Percentiles rank a stretch among this genome's conserved stretches.
Conservation (phyloP, 2,888 invertebrate genomes). For the Nomada ferruginata region DNA sequence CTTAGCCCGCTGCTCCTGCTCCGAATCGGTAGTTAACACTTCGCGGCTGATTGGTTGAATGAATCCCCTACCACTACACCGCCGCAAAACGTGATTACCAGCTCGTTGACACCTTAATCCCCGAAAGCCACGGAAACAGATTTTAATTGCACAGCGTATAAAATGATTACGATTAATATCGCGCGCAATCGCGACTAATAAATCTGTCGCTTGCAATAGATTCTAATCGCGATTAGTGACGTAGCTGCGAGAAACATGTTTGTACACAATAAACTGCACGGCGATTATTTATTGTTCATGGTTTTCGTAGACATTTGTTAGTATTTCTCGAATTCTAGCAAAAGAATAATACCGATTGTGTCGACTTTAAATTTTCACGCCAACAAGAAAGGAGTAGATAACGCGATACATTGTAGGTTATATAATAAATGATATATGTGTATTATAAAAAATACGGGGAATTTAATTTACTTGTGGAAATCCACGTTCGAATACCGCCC, state of each 20-base stretch:
- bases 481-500: slow-evolving; percentile 37
- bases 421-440: not conserved
- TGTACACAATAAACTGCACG: not conserved
- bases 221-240: not conserved
- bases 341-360: no score
- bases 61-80: slow-evolving; percentile 44
- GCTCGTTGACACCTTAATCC: slow-evolving; percentile 19
- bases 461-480: not conserved
- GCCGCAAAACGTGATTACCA: slow-evolving; percentile 12
- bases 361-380: not conserved
- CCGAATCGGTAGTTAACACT: slow-evolving; percentile 52
- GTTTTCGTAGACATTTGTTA: not conserved
- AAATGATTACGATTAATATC: slow-evolving; percentile 8
- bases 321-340: no score
- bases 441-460: not conserved
- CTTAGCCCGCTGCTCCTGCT: slow-evolving; percentile 24
- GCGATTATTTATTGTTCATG: not conserved
- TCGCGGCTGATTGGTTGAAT: slow-evolving; percentile 53
- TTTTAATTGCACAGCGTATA: not conserved
- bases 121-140: not conserved
- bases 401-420: no score
- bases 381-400: not conserved
- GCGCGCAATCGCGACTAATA: not conserved
- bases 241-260: not conserved
- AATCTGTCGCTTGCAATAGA: not conserved